These are phyloP conservation scores for Stomatorhinus walkeri DNA, from an alignment of 2,797 vertebrate species.

Conservation along the genomic window DNA sequence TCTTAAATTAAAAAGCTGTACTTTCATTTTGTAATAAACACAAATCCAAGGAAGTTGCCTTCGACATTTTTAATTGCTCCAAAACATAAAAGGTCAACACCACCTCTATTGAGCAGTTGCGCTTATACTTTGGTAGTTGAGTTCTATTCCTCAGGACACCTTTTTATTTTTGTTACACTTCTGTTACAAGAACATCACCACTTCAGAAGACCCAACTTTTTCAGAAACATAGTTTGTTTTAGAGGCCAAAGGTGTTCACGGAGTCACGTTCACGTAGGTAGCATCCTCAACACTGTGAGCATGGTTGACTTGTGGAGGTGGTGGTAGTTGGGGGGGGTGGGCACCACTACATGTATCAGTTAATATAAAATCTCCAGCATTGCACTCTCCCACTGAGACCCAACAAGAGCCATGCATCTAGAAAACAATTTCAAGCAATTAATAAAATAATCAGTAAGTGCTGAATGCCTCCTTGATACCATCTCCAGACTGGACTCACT, in stretches of 20 bases:
- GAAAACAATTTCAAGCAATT: conserved; percentile 62
- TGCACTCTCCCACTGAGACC: conserved; percentile 21
- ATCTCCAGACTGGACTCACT: conserved; percentile 50
- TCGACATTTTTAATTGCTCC: background rate
- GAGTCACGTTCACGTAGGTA: background rate
- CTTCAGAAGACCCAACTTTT: background rate
- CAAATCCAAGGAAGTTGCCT: background rate
- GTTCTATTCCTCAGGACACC: background rate
- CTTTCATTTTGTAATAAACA: background rate
- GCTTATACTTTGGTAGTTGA: background rate
- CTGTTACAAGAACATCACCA: background rate
- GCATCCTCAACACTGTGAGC: background rate
- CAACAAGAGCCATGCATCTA: conserved; percentile 52
- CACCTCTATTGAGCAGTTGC: background rate
- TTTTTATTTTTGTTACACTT: background rate
- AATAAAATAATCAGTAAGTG: conserved; percentile 53
- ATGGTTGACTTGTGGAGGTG: background rate
- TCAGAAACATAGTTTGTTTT: background rate
- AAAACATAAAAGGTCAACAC: background rate
- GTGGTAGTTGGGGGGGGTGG: background rate
- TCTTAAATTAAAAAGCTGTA: background rate
- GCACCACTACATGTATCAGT: background rate
- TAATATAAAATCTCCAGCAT: background rate
- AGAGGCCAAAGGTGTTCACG: background rate
- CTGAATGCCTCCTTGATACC: conserved; percentile 45